Evolutionary conservation across 1,140 invertebrate genomes (phyloP).

Genomic region (Olivierus martensii): DNA sequence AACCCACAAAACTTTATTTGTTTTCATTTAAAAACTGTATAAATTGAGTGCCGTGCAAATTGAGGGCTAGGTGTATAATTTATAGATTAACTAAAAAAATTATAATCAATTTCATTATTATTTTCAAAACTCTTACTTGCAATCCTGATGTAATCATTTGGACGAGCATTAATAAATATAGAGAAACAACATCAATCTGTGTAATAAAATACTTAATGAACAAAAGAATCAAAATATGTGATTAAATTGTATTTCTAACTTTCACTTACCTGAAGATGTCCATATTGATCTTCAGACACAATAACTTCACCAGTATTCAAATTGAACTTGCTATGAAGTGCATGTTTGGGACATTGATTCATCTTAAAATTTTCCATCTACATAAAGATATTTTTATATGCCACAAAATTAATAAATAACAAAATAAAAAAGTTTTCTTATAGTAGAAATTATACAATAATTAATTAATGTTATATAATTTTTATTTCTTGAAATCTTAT

Average conservation of each 20-base stretch:
- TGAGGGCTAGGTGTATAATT: no score
- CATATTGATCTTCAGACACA: conserved; percentile 65
- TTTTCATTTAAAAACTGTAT: no score
- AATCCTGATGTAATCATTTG: conserved; percentile 93
- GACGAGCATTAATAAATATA: conserved; percentile 88
- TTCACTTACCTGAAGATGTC: conserved; percentile 59
- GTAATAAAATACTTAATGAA: conserved; percentile 21
- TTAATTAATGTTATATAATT: no score
- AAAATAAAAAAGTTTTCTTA: no score
- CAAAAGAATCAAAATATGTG: conserved; percentile 8
- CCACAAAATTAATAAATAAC: no score
- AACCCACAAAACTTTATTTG: no score
- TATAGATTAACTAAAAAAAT: no score
- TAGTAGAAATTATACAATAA: no score
- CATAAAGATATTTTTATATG: neutral
- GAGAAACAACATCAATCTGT: conserved; percentile 89
- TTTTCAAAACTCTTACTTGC: conserved; percentile 23
- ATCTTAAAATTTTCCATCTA: conserved; percentile 87
- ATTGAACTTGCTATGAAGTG: conserved; percentile 92
- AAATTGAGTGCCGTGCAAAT: no score
- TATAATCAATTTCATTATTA: no score
- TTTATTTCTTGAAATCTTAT: no score
- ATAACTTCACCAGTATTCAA: conserved; percentile 75
- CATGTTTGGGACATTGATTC: conserved; percentile 75
- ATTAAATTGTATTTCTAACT: neutral